Evolutionary conservation across 2,797 vertebrate genomes (phyloP).

Genomic region (Takifugu ocellatus): DNA sequence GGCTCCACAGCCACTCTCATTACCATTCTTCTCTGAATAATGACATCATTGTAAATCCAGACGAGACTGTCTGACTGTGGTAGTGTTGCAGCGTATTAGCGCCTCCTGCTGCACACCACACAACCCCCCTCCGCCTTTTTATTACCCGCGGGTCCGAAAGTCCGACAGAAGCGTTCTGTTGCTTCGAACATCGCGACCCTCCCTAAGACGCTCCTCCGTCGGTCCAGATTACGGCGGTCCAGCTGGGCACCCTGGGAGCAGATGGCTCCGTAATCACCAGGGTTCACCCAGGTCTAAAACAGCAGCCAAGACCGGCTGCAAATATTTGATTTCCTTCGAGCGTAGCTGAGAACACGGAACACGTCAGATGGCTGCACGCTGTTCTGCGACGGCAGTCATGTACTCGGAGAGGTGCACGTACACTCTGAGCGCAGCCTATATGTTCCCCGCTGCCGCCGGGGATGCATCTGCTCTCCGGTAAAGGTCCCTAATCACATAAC

Average conservation of each 20-base stretch:
- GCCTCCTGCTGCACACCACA: conserved; percentile 26
- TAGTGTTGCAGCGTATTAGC: conserved; percentile 26
- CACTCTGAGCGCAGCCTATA: neutral
- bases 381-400: conserved; percentile 12
- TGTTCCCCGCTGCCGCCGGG: conserved; percentile 1
- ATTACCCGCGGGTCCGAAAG: neutral
- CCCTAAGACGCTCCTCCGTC: conserved; percentile 55
- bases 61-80: conserved; percentile 28
- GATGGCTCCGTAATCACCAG: conserved; percentile 74
- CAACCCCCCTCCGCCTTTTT: neutral
- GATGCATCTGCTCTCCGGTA: conserved; percentile 7
- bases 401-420: conserved; percentile 12
- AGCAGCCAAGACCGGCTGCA: conserved; percentile 52
- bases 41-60: conserved; percentile 60
- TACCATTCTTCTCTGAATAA: conserved; percentile 56
- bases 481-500: conserved; percentile 17
- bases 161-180: conserved; percentile 24
- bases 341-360: conserved; percentile 50
- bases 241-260: conserved; percentile 74
- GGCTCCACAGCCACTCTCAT: conserved; percentile 42
- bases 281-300: conserved; percentile 57
- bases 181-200: conserved; percentile 35
- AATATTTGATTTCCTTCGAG: conserved; percentile 59
- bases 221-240: conserved; percentile 66
- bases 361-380: conserved; percentile 44